These are phyloP conservation scores for Tholera decimalis DNA, from an alignment of 2,888 invertebrate species.

Conservation along the genomic window DNA sequence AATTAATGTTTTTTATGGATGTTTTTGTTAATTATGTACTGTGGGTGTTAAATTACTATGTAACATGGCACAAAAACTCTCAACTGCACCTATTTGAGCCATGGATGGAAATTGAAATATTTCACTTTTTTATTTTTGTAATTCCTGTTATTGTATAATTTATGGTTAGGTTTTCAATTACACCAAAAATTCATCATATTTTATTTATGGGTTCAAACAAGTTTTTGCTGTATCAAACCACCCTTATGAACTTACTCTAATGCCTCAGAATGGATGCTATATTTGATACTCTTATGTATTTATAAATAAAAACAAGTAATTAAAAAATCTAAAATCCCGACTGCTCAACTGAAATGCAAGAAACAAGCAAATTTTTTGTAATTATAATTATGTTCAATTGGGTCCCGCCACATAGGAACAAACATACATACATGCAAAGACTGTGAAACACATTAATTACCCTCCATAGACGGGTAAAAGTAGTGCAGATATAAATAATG, in stretches of 20 bases:
- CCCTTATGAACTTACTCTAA: background rate
- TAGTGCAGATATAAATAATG: no score
- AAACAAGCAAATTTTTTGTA: no score
- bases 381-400: no score
- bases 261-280: background rate
- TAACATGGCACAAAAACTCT: slow-evolving; percentile 17
- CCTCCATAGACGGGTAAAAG: no score
- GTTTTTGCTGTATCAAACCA: background rate
- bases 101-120: slow-evolving; percentile 8
- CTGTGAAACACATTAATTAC: no score
- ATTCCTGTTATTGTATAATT: background rate
- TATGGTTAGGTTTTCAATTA: background rate
- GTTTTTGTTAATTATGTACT: slow-evolving; percentile 18
- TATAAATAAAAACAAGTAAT: no score
- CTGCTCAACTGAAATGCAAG: no score
- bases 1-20: slow-evolving; percentile 18
- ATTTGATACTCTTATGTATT: no score
- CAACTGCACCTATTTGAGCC: background rate
- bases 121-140: slow-evolving; percentile 1
- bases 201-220: no score
- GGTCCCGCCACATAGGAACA: no score
- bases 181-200: background rate
- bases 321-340: no score
- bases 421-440: no score
- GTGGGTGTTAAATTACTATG: slow-evolving; percentile 21